Percentiles rank a stretch among this genome's conserved stretches.
Conservation (phyloP, 1,140 invertebrate genomes). For the Drosophila orena region DNA sequence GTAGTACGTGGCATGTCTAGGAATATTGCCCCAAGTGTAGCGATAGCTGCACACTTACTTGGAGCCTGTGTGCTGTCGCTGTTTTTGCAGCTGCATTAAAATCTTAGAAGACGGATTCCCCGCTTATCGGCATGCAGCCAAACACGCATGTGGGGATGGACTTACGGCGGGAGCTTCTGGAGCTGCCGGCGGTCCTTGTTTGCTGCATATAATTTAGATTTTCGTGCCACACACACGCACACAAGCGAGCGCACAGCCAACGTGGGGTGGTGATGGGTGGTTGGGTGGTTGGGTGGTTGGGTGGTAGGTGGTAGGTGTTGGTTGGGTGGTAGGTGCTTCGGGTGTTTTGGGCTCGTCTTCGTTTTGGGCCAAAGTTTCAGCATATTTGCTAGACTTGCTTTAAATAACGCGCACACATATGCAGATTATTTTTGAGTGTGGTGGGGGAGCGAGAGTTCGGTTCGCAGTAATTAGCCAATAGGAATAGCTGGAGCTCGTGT, state of each 20-base stretch:
- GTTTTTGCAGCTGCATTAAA: constrained; percentile 50
- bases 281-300: constrained; percentile 12
- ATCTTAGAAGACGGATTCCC: constrained; percentile 38
- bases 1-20: no score
- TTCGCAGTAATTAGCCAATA: constrained; percentile 76
- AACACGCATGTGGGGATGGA: constrained; percentile 6
- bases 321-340: constrained; percentile 17
- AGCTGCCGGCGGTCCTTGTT: neutral
- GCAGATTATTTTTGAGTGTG: constrained; percentile 65
- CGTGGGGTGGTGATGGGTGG: constrained; percentile 1
- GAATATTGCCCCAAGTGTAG: neutral
- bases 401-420: constrained; percentile 58
- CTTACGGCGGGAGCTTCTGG: neutral
- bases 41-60: neutral
- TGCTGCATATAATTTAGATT: constrained; percentile 60
- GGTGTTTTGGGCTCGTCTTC: constrained; percentile 49
- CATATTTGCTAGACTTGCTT: constrained; percentile 72
- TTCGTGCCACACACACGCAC: constrained; percentile 22
- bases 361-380: constrained; percentile 56
- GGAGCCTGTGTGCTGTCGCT: neutral
- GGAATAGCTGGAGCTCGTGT: constrained; percentile 71
- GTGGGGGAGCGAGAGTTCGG: constrained; percentile 14
- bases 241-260: neutral
- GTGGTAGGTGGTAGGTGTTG: constrained; percentile 6
- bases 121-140: constrained; percentile 13